A percentile compares a stretch with the other conserved stretches of the same genome.
These are phyloP conservation scores for Otolemur crassicaudatus DNA, from an alignment of 2,797 vertebrate genomes.

Conservation along the genomic window DNA sequence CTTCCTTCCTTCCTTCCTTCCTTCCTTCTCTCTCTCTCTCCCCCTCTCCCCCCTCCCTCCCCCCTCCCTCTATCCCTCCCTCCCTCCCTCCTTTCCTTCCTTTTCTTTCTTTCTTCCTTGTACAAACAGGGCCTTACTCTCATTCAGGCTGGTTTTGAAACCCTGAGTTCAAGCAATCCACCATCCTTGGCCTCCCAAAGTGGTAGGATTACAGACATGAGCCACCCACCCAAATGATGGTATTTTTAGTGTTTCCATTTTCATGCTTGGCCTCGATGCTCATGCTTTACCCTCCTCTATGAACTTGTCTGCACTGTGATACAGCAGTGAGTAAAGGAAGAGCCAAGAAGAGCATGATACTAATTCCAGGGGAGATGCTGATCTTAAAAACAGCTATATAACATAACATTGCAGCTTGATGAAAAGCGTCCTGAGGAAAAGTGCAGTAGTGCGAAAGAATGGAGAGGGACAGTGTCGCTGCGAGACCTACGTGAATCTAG, in stretches of 20 bases:
- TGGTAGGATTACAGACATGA: too few relatives aligned
- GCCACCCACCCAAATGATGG: not conserved
- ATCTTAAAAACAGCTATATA: not conserved
- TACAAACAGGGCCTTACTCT: too few relatives aligned
- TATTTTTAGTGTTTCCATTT: conserved; percentile 8
- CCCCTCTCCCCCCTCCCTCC: too few relatives aligned
- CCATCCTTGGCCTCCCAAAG: too few relatives aligned
- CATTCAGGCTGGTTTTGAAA: too few relatives aligned
- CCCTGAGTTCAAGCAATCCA: too few relatives aligned
- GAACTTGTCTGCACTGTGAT: not conserved
- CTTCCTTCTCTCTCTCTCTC: too few relatives aligned
- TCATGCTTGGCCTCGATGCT: not conserved
- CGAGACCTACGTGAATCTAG: not conserved
- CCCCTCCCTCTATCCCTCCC: too few relatives aligned
- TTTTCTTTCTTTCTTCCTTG: too few relatives aligned
- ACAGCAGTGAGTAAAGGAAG: not conserved
- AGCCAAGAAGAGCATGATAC: not conserved
- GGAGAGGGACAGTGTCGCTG: not conserved
- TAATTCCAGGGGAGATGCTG: not conserved
- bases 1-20: too few relatives aligned
- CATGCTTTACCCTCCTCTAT: not conserved
- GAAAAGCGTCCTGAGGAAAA: not conserved
- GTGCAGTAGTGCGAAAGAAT: not conserved
- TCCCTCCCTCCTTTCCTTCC: too few relatives aligned
- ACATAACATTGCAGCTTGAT: not conserved